Conservation (phyloP, 2,113 vertebrate genomes). For the Pristiophorus japonicus region DNA sequence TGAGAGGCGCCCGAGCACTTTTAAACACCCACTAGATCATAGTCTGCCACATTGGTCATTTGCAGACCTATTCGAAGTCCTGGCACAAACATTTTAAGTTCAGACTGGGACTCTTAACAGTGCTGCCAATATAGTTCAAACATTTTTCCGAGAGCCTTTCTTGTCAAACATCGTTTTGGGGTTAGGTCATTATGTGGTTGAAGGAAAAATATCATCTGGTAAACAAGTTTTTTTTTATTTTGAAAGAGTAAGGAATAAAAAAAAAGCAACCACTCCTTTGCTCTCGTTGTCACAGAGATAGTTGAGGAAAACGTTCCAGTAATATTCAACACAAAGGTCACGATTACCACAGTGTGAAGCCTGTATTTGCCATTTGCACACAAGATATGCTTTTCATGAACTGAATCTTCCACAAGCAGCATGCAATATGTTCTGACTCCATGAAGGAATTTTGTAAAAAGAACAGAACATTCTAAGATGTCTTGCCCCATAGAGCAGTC, state of each 20-base stretch:
- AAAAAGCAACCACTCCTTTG: not conserved
- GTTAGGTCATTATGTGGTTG: constrained; percentile 9
- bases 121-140: not conserved
- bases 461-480: not conserved
- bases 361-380: not conserved
- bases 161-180: not conserved
- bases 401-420: not conserved
- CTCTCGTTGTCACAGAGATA: not conserved
- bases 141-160: not conserved
- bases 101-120: not conserved
- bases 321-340: not conserved
- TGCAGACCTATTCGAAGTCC: not conserved
- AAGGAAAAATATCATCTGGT: not conserved
- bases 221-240: not conserved
- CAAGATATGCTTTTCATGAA: not conserved
- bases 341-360: not conserved
- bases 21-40: not conserved
- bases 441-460: not conserved
- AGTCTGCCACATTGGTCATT: not conserved
- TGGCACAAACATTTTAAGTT: not conserved
- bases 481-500: not conserved
- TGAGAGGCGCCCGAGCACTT: not conserved
- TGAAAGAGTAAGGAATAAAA: not conserved
- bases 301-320: not conserved
- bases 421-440: not conserved